These are phyloP conservation scores for Arrhopalites spinosus DNA, from an alignment of 2,888 invertebrate genomes.

Conservation along the genomic window DNA sequence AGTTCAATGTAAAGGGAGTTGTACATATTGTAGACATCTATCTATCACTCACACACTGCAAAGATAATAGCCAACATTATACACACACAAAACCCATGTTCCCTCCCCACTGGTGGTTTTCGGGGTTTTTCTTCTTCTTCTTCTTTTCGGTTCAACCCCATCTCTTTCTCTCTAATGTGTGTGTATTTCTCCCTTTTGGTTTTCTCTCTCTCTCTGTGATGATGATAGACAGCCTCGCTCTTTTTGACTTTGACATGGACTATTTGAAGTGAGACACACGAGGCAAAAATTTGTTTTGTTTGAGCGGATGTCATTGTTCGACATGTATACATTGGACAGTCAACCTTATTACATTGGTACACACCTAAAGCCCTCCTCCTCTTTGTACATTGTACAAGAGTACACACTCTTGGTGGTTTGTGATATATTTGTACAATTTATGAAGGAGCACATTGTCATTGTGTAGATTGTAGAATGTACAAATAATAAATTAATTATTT, in stretches of 20 bases:
- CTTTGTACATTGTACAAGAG: no score
- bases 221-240: neutral
- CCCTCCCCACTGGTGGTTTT: neutral
- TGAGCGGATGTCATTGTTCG: constrained; percentile 4
- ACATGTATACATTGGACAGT: no score
- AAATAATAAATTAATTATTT: no score
- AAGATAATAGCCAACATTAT: neutral
- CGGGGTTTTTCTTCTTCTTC: neutral
- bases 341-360: no score
- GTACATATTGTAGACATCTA: neutral
- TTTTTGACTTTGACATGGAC: neutral
- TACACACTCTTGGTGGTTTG: no score
- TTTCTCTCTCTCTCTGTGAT: neutral
- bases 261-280: neutral
- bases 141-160: constrained; percentile 3
- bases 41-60: neutral
- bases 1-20: no score
- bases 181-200: neutral
- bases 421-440: no score
- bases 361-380: no score
- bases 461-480: no score
- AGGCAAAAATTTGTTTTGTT: constrained; percentile 4
- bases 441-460: no score
- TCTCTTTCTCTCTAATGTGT: neutral
- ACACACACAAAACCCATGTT: neutral